Evolutionary conservation across 1,140 invertebrate genomes (phyloP), one percentile per base, ranked within the genome.

Genomic region (Pseudobourletiella spinata): DNA sequence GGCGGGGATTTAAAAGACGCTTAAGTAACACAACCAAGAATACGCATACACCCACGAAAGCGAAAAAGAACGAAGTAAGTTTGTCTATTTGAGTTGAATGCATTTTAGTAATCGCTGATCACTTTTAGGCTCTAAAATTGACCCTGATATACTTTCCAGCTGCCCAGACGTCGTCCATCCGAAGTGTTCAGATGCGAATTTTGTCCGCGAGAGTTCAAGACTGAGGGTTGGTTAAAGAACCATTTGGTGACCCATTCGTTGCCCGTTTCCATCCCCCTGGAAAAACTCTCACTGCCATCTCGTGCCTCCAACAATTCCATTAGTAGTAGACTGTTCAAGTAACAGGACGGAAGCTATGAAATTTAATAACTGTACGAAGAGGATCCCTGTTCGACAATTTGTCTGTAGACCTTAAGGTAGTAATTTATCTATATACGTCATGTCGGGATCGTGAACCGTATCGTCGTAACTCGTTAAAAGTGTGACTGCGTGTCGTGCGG

Each of bases 221-320:
- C 65, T 69, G 64, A 69, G 55, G 68, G 68, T 43, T 69, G 68
- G 68, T 43, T 69, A 25, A 69, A 69, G 35, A 69, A 66, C 58
- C 68, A 69, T 48, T 20, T 66, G 22, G 24, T 35, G 25, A 64
- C 59, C 24, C 68, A 69, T 48, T 61, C 68, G 28, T 59, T 69
- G 30, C 68, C 62, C 28, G 54, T 66, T 30, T 66, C 64, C 6
- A 69, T 69, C 55, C 68, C 68, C 22, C 39, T 69, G 2, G 35
- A 58, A 25, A 69, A 66, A 63, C 59, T 64, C 24, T 54, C 68
- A 67, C 60, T 62, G 51, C 59, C 65, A 39, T 30, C 57, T 44
- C 68, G 67, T 70, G 68, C 68, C 68, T 69, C 68, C 28, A 26
- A 43, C 35, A 66, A 29, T 42, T 66, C 65, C 25, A 6, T 16